phyloP scores from a whole-genome alignment of 2,113 vertebrate genomes.

The Rynchops niger region DNA sequence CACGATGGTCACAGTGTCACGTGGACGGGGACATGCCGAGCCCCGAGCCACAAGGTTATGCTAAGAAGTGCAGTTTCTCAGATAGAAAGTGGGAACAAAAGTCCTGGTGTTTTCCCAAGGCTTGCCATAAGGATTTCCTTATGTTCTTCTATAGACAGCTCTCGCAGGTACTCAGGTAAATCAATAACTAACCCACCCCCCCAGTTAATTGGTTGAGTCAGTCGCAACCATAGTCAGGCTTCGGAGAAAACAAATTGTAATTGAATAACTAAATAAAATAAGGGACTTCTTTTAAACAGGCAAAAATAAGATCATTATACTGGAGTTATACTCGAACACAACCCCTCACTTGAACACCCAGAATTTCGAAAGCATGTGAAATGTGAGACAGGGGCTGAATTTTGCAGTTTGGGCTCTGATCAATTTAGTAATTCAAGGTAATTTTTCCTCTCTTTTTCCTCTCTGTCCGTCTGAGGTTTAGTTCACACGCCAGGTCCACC shows the following conservation, averaged over 20 bases:
- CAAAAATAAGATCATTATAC: neutral
- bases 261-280: neutral
- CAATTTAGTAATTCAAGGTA: neutral
- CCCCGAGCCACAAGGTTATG: neutral
- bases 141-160: neutral
- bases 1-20: accelerated
- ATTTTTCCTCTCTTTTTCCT: neutral
- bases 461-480: neutral
- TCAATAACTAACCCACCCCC: neutral
- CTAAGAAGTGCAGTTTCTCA: neutral
- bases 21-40: neutral
- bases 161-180: neutral
- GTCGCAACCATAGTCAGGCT: neutral
- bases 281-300: neutral
- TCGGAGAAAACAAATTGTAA: neutral
- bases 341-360: neutral
- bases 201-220: neutral
- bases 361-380: neutral
- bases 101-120: neutral
- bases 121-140: neutral
- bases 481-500: neutral
- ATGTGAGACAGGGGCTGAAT: neutral
- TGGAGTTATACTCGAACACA: neutral
- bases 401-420: neutral
- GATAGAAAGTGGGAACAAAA: neutral